Conservation (phyloP, 1,140 invertebrate genomes). For the Acromyrmex echinatior region DNA sequence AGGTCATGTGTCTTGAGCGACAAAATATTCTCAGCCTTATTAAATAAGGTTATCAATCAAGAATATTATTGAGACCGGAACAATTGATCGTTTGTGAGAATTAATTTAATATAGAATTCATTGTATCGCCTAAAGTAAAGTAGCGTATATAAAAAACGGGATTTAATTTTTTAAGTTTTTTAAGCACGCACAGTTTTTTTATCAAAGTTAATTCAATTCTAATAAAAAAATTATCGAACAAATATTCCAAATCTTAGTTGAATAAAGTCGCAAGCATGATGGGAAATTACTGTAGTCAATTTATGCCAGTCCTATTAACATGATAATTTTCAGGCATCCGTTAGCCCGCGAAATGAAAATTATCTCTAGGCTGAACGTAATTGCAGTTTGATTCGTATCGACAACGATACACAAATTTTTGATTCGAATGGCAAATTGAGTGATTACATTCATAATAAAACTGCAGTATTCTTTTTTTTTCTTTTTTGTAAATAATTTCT, state of each 20-base stretch:
- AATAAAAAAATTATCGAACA: neutral
- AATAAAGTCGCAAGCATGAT: neutral
- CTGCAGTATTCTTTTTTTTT: slow-evolving; percentile 34
- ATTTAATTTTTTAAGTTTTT: neutral
- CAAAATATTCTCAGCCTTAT: slow-evolving; percentile 2
- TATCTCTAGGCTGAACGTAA: slow-evolving; percentile 16
- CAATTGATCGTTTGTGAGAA: neutral
- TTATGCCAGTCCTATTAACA: slow-evolving; percentile 23
- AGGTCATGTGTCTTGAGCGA: neutral
- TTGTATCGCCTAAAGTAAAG: neutral
- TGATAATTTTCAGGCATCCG: neutral
- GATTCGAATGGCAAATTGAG: neutral
- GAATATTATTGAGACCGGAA: neutral
- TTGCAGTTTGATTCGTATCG: slow-evolving; percentile 26
- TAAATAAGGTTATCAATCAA: neutral
- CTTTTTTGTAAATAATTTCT: slow-evolving; percentile 46
- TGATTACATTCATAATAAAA: slow-evolving; percentile 11
- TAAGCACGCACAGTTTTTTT: neutral
- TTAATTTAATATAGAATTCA: neutral
- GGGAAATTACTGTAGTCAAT: slow-evolving; percentile 21
- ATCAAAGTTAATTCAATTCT: neutral
- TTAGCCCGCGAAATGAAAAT: neutral
- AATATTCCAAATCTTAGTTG: neutral
- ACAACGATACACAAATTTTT: slow-evolving; percentile 24
- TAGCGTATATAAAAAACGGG: neutral